A percentile compares a stretch with the other conserved stretches of the same genome.
Evolutionary conservation across 2,797 vertebrate genomes (phyloP).

Genomic region (Pyrocephalus nanus): DNA sequence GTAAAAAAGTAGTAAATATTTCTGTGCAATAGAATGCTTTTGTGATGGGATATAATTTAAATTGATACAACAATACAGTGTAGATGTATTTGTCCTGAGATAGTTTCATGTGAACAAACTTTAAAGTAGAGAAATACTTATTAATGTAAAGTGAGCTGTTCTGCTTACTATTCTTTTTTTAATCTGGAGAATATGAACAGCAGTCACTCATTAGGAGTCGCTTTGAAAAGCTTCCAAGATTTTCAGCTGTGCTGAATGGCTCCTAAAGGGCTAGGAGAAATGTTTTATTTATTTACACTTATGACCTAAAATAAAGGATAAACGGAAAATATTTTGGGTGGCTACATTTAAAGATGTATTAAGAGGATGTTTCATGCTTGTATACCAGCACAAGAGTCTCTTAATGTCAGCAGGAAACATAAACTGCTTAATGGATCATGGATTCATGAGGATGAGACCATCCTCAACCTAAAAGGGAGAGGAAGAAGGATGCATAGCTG

Average conservation of each 20-base stretch:
- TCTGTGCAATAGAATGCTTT: not conserved
- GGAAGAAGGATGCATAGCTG: not conserved
- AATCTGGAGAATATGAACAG: not conserved
- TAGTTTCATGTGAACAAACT: not conserved
- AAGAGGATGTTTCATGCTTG: not conserved
- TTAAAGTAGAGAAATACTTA: not conserved
- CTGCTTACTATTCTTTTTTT: not conserved
- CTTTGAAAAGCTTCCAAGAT: not conserved
- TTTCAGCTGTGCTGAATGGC: not conserved
- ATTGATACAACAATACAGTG: not conserved
- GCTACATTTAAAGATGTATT: not conserved
- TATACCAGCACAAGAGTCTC: not conserved
- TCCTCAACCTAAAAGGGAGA: not conserved
- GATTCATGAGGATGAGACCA: rapidly evolving
- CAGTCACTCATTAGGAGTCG: rapidly evolving
- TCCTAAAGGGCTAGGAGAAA: not conserved
- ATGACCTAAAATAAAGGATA: not conserved
- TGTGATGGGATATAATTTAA: not conserved
- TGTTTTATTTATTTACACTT: not conserved
- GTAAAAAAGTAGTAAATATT: not conserved
- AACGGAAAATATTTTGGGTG: not conserved
- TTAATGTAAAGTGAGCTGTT: not conserved
- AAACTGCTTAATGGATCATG: not conserved
- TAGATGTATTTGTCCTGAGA: not conserved
- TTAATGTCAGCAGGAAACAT: not conserved